Base-by-base conservation (phyloP, 2,888 invertebrate genomes). In the Cheilosia urbana region DNA sequence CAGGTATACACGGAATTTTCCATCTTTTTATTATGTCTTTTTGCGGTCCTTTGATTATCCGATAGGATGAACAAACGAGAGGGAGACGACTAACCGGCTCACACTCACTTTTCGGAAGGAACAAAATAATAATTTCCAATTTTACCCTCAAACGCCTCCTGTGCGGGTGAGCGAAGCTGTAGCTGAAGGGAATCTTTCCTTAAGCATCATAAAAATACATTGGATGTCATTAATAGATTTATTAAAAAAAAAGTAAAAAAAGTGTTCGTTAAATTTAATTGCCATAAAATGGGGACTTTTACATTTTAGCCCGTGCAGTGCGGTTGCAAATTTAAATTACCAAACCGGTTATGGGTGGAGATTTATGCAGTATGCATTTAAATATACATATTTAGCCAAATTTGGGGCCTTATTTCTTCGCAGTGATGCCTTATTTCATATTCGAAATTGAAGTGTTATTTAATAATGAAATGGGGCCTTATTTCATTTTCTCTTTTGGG, bases 21-120 rank as follows among this genome's bases (percentile, higher is more conserved):
- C 57, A 57, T 63, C 40, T 62, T 62, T 77, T 47, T 62, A 62
- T 77, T 60, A 69, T 63, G 69, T 62, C 65, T 66, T 75, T 68
- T 80, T 80, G 80, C 40, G 84, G 84, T 84, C 57, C 75, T 84
- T 84, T 84, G 83, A 84, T 84, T 75, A 84, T 84, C 68, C 65
- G 65, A 60, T 45, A 80, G 17, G 63, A 71, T 65, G 75, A 80
- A 69, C 68, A 80, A 60, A 55, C 30, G 57, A 58, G 45, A 71
- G 65, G 57, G 77, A 62, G 69, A 19, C 30, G 24, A 37, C 21
- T 49, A 53, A 57, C 57, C 42, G 27, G 30, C 58, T 58, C 58
- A 51, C 51, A 65, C 40, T 65, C 30, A 19, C 19, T 5, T 15
- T 34, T 40, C 27, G 21, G 13, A n/a, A 47, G 30, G 51, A 40